Conservation (phyloP, 2,797 vertebrate species). For the Champsocephalus esox region DNA sequence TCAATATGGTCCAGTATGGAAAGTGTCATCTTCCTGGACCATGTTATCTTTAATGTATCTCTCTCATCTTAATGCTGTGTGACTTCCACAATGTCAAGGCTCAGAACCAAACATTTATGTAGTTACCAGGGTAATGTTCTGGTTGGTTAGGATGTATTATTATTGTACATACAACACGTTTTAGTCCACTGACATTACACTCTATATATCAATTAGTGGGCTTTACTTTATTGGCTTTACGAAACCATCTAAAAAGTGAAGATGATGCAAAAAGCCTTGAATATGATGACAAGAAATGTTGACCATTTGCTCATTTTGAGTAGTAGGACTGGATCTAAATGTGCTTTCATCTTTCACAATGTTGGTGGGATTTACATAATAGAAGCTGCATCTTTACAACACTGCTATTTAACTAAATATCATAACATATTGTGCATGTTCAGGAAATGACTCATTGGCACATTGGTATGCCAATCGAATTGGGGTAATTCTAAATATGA, state of each 20-base stretch:
- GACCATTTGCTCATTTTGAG: slow-evolving; percentile 7
- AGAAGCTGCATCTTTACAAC: slow-evolving; percentile 23
- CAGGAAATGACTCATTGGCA: slow-evolving; percentile 15
- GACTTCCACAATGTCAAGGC: neutral
- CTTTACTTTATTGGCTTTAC: slow-evolving; percentile 4
- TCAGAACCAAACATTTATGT: neutral
- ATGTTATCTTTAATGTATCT: neutral
- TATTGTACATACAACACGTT: slow-evolving; percentile 7
- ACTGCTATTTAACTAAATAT: slow-evolving; percentile 24
- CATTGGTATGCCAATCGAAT: slow-evolving; percentile 12
- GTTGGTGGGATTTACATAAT: slow-evolving; percentile 23
- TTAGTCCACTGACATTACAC: neutral
- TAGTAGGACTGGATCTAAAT: slow-evolving; percentile 13
- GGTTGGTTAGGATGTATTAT: neutral
- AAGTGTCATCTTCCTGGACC: neutral
- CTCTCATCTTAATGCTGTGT: slow-evolving; percentile 11
- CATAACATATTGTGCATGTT: slow-evolving; percentile 43
- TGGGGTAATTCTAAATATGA: slow-evolving; percentile 12
- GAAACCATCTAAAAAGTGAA: neutral
- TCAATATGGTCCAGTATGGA: slow-evolving; percentile 1
- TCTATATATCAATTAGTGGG: neutral
- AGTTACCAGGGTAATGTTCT: slow-evolving; percentile 3
- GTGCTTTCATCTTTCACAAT: slow-evolving; percentile 41
- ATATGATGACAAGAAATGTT: slow-evolving; percentile 10
- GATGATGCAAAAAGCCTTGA: slow-evolving; percentile 19